phyloP scores from a whole-genome alignment of 2,888 invertebrate species.

The Oscheius myriophilus region DNA sequence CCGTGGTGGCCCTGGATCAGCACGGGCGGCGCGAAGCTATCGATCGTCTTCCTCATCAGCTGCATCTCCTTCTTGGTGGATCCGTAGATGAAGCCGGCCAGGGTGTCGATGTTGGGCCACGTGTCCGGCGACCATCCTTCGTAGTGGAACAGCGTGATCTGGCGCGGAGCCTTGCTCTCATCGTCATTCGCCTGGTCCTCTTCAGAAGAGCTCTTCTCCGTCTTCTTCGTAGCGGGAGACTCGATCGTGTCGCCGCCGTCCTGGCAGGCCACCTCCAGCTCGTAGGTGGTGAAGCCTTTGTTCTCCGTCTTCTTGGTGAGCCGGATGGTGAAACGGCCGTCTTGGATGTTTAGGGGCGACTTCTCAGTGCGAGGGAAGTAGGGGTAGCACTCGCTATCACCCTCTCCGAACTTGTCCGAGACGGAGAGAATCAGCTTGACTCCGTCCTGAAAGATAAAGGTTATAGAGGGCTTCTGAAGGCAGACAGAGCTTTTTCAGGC shows the following conservation, averaged over 20 bases:
- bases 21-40: constrained; percentile 37
- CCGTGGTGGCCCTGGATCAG: constrained; percentile 37
- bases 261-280: neutral
- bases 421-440: constrained; percentile 29
- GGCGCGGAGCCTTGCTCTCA: neutral
- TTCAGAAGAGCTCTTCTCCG: neutral
- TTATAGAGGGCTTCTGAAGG: too few species aligned
- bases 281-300: constrained; percentile 21
- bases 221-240: neutral
- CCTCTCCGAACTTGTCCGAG: constrained; percentile 8
- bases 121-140: constrained; percentile 2
- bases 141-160: constrained; percentile 7
- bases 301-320: constrained; percentile 1
- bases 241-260: neutral
- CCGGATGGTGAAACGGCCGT: neutral
- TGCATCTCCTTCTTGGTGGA: constrained; percentile 12
- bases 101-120: constrained; percentile 8
- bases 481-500: too few species aligned
- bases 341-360: constrained; percentile 30
- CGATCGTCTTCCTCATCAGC: constrained; percentile 23
- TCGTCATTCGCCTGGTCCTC: neutral
- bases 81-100: neutral
- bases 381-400: constrained; percentile 35
- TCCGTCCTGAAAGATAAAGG: constrained; percentile 28
- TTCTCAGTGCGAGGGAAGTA: constrained; percentile 35